Percentiles rank a stretch among this genome's conserved stretches.
phyloP scores from a whole-genome alignment of 2,113 vertebrate genomes.

The Perca schrenkii region DNA sequence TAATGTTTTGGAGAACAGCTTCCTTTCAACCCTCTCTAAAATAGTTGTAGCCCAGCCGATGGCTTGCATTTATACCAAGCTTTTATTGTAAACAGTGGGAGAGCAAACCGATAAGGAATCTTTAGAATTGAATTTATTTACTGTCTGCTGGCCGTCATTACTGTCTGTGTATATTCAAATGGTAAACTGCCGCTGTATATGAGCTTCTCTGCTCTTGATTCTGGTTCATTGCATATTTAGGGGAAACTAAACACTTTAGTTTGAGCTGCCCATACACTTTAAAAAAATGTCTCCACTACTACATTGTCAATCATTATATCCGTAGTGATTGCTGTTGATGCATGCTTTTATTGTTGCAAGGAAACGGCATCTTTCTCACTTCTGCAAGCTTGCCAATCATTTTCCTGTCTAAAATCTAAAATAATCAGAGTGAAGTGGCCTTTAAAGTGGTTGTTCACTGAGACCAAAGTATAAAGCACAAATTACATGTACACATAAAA shows the following conservation, averaged over 20 bases:
- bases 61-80: constrained; percentile 34
- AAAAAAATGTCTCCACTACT: neutral
- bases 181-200: constrained; percentile 7
- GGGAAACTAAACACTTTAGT: neutral
- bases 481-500: constrained; percentile 36
- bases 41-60: constrained; percentile 36
- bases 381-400: constrained; percentile 9
- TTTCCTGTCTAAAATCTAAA: constrained; percentile 3
- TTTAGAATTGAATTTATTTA: constrained; percentile 48
- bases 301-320: constrained; percentile 18
- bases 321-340: neutral
- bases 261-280: constrained; percentile 13
- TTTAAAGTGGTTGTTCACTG: constrained; percentile 24
- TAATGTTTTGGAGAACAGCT: constrained; percentile 66
- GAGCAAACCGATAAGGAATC: constrained; percentile 20
- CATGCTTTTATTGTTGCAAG: constrained; percentile 17
- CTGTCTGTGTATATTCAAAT: neutral
- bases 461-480: constrained; percentile 18
- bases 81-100: constrained; percentile 47
- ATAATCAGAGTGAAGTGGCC: neutral
- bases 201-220: constrained; percentile 22
- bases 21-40: constrained; percentile 44
- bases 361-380: constrained; percentile 28
- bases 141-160: constrained; percentile 26
- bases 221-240: constrained; percentile 2